Evolutionary conservation across 30 jellyfish, hydroid and myxozoan species (phyloP).

Genomic region (Aurelia sp.): DNA sequence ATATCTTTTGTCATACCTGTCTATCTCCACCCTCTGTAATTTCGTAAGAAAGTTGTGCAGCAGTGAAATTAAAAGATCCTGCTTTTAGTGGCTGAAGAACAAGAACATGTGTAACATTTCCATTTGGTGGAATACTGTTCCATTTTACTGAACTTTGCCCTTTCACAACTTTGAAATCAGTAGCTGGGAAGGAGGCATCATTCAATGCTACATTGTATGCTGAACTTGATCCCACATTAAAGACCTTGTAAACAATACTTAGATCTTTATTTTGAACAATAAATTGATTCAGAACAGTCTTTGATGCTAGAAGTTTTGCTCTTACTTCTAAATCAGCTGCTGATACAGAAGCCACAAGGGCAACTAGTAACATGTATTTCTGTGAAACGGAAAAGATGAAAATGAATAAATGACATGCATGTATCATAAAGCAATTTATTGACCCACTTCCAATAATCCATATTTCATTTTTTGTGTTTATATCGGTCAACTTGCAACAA

Average conservation of each 20-base stretch:
- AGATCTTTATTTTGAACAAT: slow-evolving; percentile 92
- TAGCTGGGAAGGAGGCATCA: slow-evolving; percentile 79
- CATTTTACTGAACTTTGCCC: slow-evolving; percentile 90
- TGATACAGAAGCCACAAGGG: slow-evolving; percentile 56
- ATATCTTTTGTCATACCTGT: slow-evolving; percentile 85
- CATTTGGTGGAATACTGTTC: slow-evolving; percentile 95
- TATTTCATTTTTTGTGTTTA: too few species aligned
- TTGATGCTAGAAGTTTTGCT: slow-evolving; percentile 91
- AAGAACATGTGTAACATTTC: slow-evolving; percentile 73
- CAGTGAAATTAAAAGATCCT: slow-evolving; percentile 89
- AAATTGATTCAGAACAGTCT: slow-evolving; percentile 74
- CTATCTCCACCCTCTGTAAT: slow-evolving; percentile 88
- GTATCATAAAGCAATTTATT: too few species aligned
- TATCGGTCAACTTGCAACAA: too few species aligned
- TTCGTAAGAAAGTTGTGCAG: slow-evolving; percentile 88
- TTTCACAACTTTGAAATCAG: slow-evolving; percentile 83
- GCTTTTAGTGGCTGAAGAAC: slow-evolving; percentile 81
- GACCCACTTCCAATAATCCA: too few species aligned
- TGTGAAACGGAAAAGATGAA: slow-evolving; percentile 15
- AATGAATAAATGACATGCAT: too few species aligned
- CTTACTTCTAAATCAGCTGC: slow-evolving; percentile 88
- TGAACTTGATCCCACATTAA: slow-evolving; percentile 87
- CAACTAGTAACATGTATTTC: slow-evolving; percentile 59
- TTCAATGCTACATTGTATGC: slow-evolving; percentile 85
- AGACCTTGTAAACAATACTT: slow-evolving; percentile 75